Base-by-base conservation (phyloP, 2,888 invertebrate genomes). In the Drosophila leonis region DNA sequence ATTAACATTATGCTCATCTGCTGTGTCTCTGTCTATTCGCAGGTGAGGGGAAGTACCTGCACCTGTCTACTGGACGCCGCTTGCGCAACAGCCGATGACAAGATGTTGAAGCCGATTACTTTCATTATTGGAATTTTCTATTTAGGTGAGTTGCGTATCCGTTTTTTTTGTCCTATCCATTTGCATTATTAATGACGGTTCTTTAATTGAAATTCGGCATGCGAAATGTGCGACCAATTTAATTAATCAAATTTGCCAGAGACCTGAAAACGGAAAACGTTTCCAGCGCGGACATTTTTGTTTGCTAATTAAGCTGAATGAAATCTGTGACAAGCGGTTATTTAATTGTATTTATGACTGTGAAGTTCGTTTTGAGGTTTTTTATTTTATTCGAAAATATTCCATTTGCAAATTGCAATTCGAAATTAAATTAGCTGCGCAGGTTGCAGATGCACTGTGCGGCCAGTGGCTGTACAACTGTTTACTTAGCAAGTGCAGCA, bases 61-160 rank as follows among this genome's bases (percentile, higher is more conserved):
- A 44, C 9, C 51, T 61, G 51, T 56, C 65, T 51, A 49, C 66
- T 44, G 66, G 27, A 49, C 65, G 77, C 63, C 64, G 70, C 70
- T 76, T 78, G 82, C 69, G 39, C 65, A 66, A 75, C 72, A 88
- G 83, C 80, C 71, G 81, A 81, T 79, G 88, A 81, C 91, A 90
- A 88, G 81, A 90, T 90, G 90, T 82, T 83, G 80, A 89, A 81
- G 64, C 88, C 79, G 69, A 72, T 91, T 63, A 74, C 88, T 73
- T 72, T 91, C 75, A 90, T 90, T 82, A 83, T 91, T 72, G 91
- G 85, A 56, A 73, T 91, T 87, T 89, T 90, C 80, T 83, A 90
- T 87, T 91, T 90, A 78, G 90, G 90, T 90, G 62, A 91, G 90
- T 90, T 52, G 51, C 56, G 15, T 39, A 52, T 52, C 15, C 35